Conservation (phyloP, 2,797 vertebrate genomes). For the Pogonophryne albipinna region DNA sequence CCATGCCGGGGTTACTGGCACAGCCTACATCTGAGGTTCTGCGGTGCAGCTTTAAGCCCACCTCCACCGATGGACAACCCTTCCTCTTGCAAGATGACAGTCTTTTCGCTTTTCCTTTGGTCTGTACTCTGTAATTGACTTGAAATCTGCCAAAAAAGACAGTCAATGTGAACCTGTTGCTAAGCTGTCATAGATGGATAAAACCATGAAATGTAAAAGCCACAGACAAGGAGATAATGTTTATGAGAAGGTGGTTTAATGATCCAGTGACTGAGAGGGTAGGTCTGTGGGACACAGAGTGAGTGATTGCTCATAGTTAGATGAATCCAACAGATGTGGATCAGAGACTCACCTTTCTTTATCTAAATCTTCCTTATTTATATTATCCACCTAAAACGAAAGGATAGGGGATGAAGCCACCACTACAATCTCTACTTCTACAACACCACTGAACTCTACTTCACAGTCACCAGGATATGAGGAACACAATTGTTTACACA, state of each 20-base stretch:
- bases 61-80: constrained; percentile 81
- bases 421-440: constrained; percentile 56
- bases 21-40: constrained; percentile 84
- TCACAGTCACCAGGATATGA: constrained; percentile 54
- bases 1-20: constrained; percentile 95
- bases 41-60: constrained; percentile 87
- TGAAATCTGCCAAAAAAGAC: constrained; percentile 84
- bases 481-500: constrained; percentile 32
- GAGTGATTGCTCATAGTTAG: constrained; percentile 50
- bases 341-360: constrained; percentile 86
- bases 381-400: constrained; percentile 88
- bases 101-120: constrained; percentile 85
- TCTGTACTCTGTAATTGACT: constrained; percentile 87
- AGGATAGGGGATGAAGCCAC: constrained; percentile 82
- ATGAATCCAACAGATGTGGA: constrained; percentile 60
- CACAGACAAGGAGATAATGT: constrained; percentile 47
- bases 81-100: constrained; percentile 89
- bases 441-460: constrained; percentile 56
- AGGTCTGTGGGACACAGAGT: constrained; percentile 58
- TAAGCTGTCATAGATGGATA: not conserved
- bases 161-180: not conserved
- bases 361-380: constrained; percentile 87
- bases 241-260: constrained; percentile 59
- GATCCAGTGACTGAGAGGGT: constrained; percentile 58
- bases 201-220: constrained; percentile 1